A percentile compares a stretch with the other conserved stretches of the same genome.
Evolutionary conservation across 2,113 vertebrate species (phyloP).

Genomic region (Dasyornis broadbenti): DNA sequence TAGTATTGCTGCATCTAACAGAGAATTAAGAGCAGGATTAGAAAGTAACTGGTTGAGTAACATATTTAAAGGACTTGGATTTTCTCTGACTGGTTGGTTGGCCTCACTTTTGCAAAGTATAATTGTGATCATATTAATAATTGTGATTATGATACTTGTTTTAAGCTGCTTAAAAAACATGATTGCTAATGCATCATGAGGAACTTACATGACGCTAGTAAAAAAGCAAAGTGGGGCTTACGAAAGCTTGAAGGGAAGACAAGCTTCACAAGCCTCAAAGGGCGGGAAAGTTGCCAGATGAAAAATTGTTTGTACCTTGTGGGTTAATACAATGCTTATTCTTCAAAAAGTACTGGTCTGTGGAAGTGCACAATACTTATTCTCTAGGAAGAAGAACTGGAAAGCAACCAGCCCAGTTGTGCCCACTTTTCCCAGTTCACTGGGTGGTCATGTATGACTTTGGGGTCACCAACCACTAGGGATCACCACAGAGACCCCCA

Average conservation of each 20-base stretch:
- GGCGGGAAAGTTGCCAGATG: background rate
- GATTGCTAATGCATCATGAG: background rate
- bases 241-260: background rate
- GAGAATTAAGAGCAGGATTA: background rate
- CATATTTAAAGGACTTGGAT: background rate
- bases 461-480: background rate
- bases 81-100: background rate
- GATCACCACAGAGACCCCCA: background rate
- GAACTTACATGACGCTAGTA: background rate
- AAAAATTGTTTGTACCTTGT: background rate
- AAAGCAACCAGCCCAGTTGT: background rate
- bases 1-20: background rate
- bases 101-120: background rate
- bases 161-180: background rate
- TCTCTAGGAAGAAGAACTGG: background rate
- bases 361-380: background rate
- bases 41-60: background rate
- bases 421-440: background rate
- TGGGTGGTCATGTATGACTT: background rate
- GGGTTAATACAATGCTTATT: background rate
- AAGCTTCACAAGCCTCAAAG: background rate
- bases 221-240: background rate
- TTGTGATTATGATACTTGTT: background rate
- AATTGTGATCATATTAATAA: background rate
- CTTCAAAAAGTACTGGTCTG: background rate